phyloP scores from a whole-genome alignment of 2,797 vertebrate genomes.

The Pseudochirops corinnae region DNA sequence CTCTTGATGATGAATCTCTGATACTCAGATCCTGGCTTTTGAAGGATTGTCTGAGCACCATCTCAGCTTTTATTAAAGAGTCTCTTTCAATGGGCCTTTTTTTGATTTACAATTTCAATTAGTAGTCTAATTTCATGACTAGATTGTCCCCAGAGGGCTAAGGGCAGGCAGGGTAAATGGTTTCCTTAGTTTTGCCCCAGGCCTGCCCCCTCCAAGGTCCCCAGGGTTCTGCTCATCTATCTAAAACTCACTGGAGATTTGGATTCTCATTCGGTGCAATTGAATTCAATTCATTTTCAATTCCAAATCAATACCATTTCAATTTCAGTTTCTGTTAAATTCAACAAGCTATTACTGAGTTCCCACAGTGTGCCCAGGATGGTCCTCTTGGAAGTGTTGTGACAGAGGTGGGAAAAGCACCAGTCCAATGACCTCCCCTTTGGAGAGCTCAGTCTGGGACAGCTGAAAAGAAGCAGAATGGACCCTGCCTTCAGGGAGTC shows the following conservation, averaged over 20 bases:
- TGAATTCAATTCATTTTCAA: neutral
- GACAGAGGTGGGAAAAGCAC: fast-evolving
- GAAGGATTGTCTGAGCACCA: neutral
- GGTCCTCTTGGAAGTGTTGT: fast-evolving
- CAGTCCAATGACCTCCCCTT: neutral
- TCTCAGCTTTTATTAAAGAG: neutral
- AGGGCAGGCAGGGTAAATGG: neutral
- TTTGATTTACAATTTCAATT: conserved; percentile 57
- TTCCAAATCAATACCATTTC: neutral
- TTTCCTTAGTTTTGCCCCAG: neutral
- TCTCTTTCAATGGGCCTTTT: conserved; percentile 29
- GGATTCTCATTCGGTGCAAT: neutral
- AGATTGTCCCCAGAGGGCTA: neutral
- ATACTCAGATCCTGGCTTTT: conserved; percentile 39
- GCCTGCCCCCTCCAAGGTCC: neutral
- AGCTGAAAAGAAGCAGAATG: neutral
- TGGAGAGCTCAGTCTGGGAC: neutral
- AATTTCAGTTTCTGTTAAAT: neutral
- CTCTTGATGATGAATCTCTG: conserved; percentile 15
- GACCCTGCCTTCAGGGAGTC: neutral
- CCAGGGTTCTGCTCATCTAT: neutral
- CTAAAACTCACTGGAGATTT: fast-evolving
- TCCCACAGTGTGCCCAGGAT: fast-evolving
- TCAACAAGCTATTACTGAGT: neutral
- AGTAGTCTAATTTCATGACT: neutral